phyloP scores from a whole-genome alignment of 2,113 vertebrate species.

The Hemicordylus capensis region DNA sequence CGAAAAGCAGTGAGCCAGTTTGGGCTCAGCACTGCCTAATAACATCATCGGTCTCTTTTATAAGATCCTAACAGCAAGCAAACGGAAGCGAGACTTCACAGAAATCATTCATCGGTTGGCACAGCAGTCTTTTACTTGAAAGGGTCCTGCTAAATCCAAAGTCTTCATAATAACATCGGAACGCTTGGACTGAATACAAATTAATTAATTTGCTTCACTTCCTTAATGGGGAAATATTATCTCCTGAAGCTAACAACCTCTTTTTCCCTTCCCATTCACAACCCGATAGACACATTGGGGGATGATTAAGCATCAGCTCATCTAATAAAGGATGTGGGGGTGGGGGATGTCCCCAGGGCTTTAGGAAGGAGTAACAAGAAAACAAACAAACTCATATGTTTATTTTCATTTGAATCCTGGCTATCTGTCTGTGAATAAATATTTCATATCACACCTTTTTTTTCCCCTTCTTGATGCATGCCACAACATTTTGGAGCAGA shows the following conservation, averaged over 20 bases:
- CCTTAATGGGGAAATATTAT: constrained; percentile 59
- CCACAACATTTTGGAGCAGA: constrained; percentile 54
- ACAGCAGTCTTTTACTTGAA: constrained; percentile 22
- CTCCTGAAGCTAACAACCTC: constrained; percentile 41
- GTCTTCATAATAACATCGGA: constrained; percentile 37
- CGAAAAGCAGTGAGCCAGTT: not conserved
- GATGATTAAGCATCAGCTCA: constrained; percentile 8
- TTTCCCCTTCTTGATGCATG: constrained; percentile 54
- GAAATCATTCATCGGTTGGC: constrained; percentile 33
- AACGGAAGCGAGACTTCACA: constrained; percentile 20
- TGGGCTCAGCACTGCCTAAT: not conserved
- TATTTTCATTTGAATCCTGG: constrained; percentile 39
- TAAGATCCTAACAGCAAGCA: not conserved
- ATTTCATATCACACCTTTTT: constrained; percentile 59
- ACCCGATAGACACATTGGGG: constrained; percentile 30
- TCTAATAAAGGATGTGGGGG: constrained; percentile 2
- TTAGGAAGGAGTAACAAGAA: constrained; percentile 47
- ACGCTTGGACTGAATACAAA: constrained; percentile 31
- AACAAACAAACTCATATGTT: constrained; percentile 54
- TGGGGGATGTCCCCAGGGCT: constrained; percentile 28
- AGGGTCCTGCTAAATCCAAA: constrained; percentile 37
- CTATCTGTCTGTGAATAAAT: constrained; percentile 59
- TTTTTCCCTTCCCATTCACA: not conserved
- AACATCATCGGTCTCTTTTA: not conserved
- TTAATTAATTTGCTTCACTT: constrained; percentile 61